Evolutionary conservation across 2,797 vertebrate species (phyloP).

Genomic region (Crotalus adamanteus): DNA sequence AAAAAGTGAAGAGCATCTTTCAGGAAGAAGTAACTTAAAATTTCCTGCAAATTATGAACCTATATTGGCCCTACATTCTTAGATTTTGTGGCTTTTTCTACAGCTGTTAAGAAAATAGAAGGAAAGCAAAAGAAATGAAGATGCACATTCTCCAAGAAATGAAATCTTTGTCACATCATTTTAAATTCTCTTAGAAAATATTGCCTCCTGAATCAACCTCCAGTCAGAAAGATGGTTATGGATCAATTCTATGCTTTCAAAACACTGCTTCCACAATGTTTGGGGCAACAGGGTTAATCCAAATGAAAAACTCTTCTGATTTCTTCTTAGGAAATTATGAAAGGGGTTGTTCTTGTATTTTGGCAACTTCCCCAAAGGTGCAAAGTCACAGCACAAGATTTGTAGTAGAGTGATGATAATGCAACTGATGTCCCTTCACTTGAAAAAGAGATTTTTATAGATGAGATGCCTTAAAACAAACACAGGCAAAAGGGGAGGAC

Average conservation of each 20-base stretch:
- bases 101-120: not conserved
- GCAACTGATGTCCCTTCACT: slow-evolving; percentile 45
- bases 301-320: slow-evolving; percentile 39
- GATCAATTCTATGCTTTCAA: not conserved
- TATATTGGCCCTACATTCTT: not conserved
- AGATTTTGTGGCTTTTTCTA: not conserved
- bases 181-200: not conserved
- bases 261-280: not conserved
- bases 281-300: not conserved
- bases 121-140: not conserved
- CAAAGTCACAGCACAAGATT: slow-evolving; percentile 52
- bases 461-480: slow-evolving; percentile 54
- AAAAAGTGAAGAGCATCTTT: not conserved
- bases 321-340: slow-evolving; percentile 34
- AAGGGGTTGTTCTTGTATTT: slow-evolving; percentile 21
- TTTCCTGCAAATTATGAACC: not conserved
- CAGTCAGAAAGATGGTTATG: not conserved
- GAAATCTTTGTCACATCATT: too few species aligned
- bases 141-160: not conserved
- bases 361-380: slow-evolving; percentile 40
- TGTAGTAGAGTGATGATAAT: slow-evolving; percentile 42
- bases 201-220: not conserved
- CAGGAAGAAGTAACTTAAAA: not conserved
- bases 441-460: slow-evolving; percentile 45
- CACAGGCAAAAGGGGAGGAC: slow-evolving; percentile 53